Conservation (phyloP, 2,888 invertebrate species). For the Trissolcus japonicus region DNA sequence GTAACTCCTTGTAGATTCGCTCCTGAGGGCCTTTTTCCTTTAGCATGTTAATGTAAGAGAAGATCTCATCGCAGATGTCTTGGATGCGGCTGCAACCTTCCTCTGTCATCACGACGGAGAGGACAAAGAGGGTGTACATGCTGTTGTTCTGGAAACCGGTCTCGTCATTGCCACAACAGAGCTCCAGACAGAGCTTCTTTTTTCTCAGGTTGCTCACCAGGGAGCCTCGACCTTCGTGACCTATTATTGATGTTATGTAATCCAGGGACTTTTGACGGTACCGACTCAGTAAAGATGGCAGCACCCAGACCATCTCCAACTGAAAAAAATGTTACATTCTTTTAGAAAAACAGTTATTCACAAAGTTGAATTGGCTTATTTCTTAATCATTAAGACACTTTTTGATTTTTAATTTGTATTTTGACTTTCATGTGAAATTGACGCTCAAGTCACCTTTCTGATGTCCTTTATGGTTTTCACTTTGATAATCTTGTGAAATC, state of each 20-base stretch:
- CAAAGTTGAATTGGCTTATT: too few relatives aligned
- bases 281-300: constrained; percentile 80
- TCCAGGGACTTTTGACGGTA: constrained; percentile 87
- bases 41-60: constrained; percentile 87
- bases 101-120: constrained; percentile 86
- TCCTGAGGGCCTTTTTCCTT: constrained; percentile 82
- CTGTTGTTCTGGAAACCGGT: constrained; percentile 88
- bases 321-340: constrained; percentile 10
- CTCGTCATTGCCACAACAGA: constrained; percentile 80
- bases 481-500: constrained; percentile 84
- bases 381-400: too few relatives aligned
- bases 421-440: background rate
- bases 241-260: constrained; percentile 85
- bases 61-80: constrained; percentile 86
- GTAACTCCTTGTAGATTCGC: constrained; percentile 78
- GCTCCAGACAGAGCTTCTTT: constrained; percentile 36
- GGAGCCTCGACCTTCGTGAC: constrained; percentile 84
- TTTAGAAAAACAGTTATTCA: too few relatives aligned
- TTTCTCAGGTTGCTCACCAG: constrained; percentile 76
- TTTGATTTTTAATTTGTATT: background rate
- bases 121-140: constrained; percentile 77
- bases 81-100: constrained; percentile 84
- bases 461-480: constrained; percentile 86
- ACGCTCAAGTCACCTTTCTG: constrained; percentile 78
- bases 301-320: constrained; percentile 81